phyloP scores from a whole-genome alignment of 2,888 invertebrate species.

The Altica lythri region DNA sequence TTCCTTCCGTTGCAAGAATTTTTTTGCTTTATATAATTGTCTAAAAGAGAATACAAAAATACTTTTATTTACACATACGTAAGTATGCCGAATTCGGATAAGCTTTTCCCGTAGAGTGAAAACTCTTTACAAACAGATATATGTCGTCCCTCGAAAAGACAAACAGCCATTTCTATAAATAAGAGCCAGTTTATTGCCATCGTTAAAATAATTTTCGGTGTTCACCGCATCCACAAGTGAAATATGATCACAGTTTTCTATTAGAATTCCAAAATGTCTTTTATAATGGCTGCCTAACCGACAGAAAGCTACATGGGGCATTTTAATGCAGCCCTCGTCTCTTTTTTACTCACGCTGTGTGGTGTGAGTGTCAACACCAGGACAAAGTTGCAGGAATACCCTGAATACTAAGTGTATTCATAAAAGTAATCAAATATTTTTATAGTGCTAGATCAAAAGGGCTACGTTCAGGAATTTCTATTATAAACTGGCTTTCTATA shows the following conservation, averaged over 20 bases:
- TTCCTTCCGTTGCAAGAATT: too few relatives aligned
- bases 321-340: constrained; percentile 44
- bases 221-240: constrained; percentile 51
- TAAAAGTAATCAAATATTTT: constrained; percentile 38
- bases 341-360: constrained; percentile 17
- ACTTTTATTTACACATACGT: too few relatives aligned
- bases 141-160: constrained; percentile 29
- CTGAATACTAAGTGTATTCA: constrained; percentile 40
- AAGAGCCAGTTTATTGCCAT: constrained; percentile 51
- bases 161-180: constrained; percentile 46
- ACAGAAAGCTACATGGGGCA: constrained; percentile 46
- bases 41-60: too few relatives aligned
- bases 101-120: neutral
- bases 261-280: constrained; percentile 51
- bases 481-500: too few relatives aligned
- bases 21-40: too few relatives aligned
- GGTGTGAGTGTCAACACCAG: constrained; percentile 39
- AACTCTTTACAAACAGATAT: constrained; percentile 15
- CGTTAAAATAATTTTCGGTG: constrained; percentile 54
- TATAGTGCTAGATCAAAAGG: too few relatives aligned
- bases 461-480: too few relatives aligned
- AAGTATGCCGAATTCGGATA: too few relatives aligned
- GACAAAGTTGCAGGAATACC: constrained; percentile 30
- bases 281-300: constrained; percentile 43
- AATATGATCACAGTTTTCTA: constrained; percentile 53